Conservation (phyloP, 2,888 invertebrate genomes). For the Calephelis perditalis region DNA sequence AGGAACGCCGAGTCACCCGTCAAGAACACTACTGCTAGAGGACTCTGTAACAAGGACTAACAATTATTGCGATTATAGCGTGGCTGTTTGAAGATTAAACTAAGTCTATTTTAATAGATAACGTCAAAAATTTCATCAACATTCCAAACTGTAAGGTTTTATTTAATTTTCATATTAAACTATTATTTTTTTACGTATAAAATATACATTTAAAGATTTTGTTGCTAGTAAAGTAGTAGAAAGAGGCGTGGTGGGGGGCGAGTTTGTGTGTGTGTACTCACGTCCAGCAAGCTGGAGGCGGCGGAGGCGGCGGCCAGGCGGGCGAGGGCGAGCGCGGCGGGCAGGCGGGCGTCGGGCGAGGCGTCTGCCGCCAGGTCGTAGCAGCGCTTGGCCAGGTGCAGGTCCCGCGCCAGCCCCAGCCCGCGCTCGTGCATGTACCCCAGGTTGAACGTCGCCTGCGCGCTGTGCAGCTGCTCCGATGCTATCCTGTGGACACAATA, state of each 20-base stretch:
- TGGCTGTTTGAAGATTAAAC: slow-evolving; percentile 13
- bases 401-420: slow-evolving; percentile 91
- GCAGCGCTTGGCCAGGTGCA: slow-evolving; percentile 97
- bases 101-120: too few relatives aligned
- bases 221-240: too few relatives aligned
- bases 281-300: slow-evolving; percentile 29
- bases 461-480: slow-evolving; percentile 95
- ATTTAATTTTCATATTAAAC: too few relatives aligned
- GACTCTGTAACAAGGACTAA: slow-evolving; percentile 77
- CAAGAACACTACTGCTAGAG: slow-evolving; percentile 77
- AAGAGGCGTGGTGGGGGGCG: not conserved
- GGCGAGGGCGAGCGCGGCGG: slow-evolving; percentile 93
- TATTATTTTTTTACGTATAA: too few relatives aligned
- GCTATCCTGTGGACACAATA: slow-evolving; percentile 79
- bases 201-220: too few relatives aligned
- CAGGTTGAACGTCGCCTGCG: slow-evolving; percentile 99
- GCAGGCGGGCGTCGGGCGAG: slow-evolving; percentile 94
- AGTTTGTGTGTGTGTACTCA: slow-evolving; percentile 20
- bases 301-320: slow-evolving; percentile 84
- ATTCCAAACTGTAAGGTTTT: too few relatives aligned
- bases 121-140: too few relatives aligned
- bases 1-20: slow-evolving; percentile 84
- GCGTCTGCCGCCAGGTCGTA: slow-evolving; percentile 98
- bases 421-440: slow-evolving; percentile 99
- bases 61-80: slow-evolving; percentile 24